These are phyloP conservation scores for Adineta ricciae DNA, from an alignment of 2,888 invertebrate species.

Conservation along the genomic window DNA sequence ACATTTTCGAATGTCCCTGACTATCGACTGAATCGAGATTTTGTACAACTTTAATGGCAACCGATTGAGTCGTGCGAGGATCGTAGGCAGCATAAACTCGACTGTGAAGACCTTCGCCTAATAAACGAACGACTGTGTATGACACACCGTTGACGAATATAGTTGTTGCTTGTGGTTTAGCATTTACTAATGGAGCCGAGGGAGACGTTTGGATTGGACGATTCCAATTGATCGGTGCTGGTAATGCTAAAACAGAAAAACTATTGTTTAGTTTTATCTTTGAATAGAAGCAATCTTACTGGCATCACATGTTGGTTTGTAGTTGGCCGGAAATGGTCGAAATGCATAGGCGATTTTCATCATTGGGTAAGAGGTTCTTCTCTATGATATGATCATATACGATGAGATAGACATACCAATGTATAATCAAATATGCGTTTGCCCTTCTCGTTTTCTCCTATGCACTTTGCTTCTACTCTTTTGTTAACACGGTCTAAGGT, in stretches of 20 bases:
- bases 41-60: background rate
- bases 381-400: background rate
- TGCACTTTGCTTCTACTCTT: background rate
- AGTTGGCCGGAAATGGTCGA: constrained; percentile 10
- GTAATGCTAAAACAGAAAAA: background rate
- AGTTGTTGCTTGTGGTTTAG: background rate
- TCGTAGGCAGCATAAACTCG: constrained; percentile 12
- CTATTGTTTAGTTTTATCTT: background rate
- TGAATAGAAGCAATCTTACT: background rate
- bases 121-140: background rate
- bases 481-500: background rate
- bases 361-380: background rate
- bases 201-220: background rate
- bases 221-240: background rate
- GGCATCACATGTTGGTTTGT: background rate
- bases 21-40: background rate
- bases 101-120: constrained; percentile 17
- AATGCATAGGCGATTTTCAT: constrained; percentile 5
- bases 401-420: background rate
- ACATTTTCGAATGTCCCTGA: background rate
- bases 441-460: background rate
- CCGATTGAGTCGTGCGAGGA: background rate
- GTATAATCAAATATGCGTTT: background rate
- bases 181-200: background rate
- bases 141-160: background rate